Evolutionary conservation across 2,888 invertebrate genomes (phyloP).

Genomic region (Tuta absoluta): DNA sequence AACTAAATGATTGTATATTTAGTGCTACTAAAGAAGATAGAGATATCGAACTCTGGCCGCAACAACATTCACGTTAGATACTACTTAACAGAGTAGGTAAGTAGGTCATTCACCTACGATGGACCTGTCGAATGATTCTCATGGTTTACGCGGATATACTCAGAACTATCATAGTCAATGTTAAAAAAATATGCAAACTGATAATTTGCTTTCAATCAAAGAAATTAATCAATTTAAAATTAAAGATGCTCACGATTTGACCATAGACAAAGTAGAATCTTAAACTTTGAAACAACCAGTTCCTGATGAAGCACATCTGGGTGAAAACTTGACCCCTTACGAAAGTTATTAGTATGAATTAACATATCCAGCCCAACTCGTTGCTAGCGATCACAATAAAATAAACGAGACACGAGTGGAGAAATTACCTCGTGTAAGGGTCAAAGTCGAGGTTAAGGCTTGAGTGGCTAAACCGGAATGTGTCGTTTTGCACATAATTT

Average conservation of each 20-base stretch:
- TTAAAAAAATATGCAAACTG: conserved; percentile 27
- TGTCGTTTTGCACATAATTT: conserved; percentile 6
- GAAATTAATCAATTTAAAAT: neutral
- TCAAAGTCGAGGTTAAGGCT: conserved; percentile 13
- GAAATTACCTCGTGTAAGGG: neutral
- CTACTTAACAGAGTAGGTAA: conserved; percentile 26
- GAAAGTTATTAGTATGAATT: conserved; percentile 16
- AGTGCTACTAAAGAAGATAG: neutral
- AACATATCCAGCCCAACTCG: conserved; percentile 12
- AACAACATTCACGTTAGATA: conserved; percentile 18
- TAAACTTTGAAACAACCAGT: neutral
- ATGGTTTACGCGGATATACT: conserved; percentile 6
- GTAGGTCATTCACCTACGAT: conserved; percentile 27
- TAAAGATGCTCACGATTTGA: conserved; percentile 16
- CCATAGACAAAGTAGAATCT: neutral
- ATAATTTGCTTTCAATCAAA: conserved; percentile 26
- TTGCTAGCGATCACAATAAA: conserved; percentile 20
- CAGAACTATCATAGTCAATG: conserved; percentile 23
- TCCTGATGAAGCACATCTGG: conserved; percentile 12
- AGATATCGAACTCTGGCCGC: conserved; percentile 4
- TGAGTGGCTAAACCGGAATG: conserved; percentile 19
- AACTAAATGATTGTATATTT: neutral
- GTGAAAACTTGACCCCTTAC: conserved; percentile 23
- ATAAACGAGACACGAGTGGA: conserved; percentile 17
- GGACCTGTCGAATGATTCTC: conserved; percentile 13